Base-by-base conservation (phyloP, 2,797 vertebrate species). In the Pangasius djambal region DNA sequence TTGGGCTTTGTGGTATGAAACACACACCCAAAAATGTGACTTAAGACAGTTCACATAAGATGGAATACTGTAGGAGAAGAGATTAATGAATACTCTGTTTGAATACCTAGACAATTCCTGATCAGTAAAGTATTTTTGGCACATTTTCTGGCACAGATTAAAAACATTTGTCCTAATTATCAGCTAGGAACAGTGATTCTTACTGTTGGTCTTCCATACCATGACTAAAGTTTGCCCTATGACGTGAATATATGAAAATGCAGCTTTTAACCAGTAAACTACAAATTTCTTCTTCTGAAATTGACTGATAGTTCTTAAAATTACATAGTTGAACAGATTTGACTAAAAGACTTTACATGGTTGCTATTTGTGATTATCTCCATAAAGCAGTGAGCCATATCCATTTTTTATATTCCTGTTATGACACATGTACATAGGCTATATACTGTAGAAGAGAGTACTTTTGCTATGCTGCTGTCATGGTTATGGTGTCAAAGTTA, bases 401-500 rank as follows among this genome's bases (percentile, higher is more conserved):
- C 37, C 37, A 63, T 83, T 2, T 40, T 15, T 31, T 55, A 78
- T 55, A 31, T 78, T 83, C 37, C 40, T 83, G 6, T 81, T 57
- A 81, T 57, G 34, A 34, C 31, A 40, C 13, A 50, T 69, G 44
- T 13, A 69, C n/a, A 22, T 52, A 31, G 6, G 28, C 28, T 50
- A 69, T 70, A 34, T 69, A 69, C n/a, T 85, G 83, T 70, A 70
- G n/a, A 34, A 70, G 18, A 22, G 5, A 74, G 28, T 70, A n/a
- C 5, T n/a, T 74, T 88, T 61, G 20, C 20, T 50, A 83, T 61
- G 6, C 10, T 65, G 70, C 34, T 37, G n/a, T 74, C 6, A 44
- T 48, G 25, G 69, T 63, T 18, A 61, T 74, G 25, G 31, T 82
- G 50, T 74, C n/a, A 72, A 72, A 72, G 57, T 82, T 89, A 83